Evolutionary conservation across 2,797 vertebrate species (phyloP), one percentile per base, ranked within the genome.

Genomic region (Pangasius larnaudii): DNA sequence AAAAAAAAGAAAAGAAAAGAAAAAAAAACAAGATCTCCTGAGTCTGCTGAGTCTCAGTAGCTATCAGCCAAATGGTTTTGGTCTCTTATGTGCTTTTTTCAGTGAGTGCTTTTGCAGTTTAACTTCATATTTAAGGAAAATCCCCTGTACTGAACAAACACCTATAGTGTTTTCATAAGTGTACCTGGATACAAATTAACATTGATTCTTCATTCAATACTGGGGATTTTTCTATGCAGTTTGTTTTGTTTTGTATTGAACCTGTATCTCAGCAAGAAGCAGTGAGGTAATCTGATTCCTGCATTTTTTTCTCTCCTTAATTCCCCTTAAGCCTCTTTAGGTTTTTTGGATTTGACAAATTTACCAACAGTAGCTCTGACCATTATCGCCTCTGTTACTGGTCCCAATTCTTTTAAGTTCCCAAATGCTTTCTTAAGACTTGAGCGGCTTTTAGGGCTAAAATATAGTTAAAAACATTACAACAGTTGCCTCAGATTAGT

Each of bases 31-130:
- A 89, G 92, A 94, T 92, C 92, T 92, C 94, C 95, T 93, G 90
- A 95, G 95, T 94, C 94, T 96, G 95, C 95, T 95, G 89, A 78
- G 59, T 79, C 96, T 96, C 94, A 94, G 92, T 95, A 95, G 96
- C 95, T 97, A 94, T 95, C 94, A 92, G 95, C 94, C 95, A 95
- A 94, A 96, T 92, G 95, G 94, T 95, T 96, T 95, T 95, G 94
- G 95, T 96, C 89, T 84, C 46, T 97, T 96, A 96, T 97, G 95
- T 97, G 96, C 95, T 96, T 96, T 96, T 95, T 96, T 96, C 96
- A 95, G 96, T 94, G 96, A 95, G 94, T 92, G 89, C 93, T 97
- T 97, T 97, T 77, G 92, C 94, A 90, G 93, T 93, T 91, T 61
- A 72, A 71, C 80, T 87, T 90, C 85, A 86, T 67, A 84, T 67